Base-by-base conservation (phyloP, 1,140 invertebrate genomes). In the Matsumurasca onukii region DNA sequence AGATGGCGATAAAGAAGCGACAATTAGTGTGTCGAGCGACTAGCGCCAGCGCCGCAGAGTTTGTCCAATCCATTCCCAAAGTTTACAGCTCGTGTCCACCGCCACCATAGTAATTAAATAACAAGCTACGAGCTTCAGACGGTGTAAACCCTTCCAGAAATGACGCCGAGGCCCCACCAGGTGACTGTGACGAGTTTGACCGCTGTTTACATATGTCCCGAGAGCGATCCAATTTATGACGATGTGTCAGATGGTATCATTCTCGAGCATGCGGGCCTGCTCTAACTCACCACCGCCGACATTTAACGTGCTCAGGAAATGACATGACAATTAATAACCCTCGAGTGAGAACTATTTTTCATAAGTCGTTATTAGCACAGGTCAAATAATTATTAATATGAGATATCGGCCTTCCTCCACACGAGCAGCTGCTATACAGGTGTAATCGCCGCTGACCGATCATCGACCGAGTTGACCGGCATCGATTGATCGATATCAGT, bases 331-430 rank as follows among this genome's bases (percentile, higher is more conserved):
- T 59, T 59, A 59, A 59, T 59, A 59, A 59, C 15, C 24, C 24
- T 15, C 25, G 64, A 39, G 64, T 49, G 64, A 66, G 64, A 49
- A 66, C 64, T 66, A 66, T 66, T 66, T 34, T 34, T 66, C 64
- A 48, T 49, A 49, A 34, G 2, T 62, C 30, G 64, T 66, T 66
- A 49, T 66, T 66, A 66, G 64, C 34, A 34, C 59, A 49, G 48
- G 48, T 45, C 48, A 20, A 66, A 66, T 66, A 34, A 66, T 66
- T 66, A 48, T 66, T 66, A 66, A 66, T 66, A 49, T 66, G 29
- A 66, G 25, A 25, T 34, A 66, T 45, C 25, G 64, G 30, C 17
- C 39, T 31, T 45, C 25, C 22, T 12, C 34, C 13, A 30, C 13
- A 30, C 48, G 13, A 45, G 5, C 64, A 66, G 34, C 64, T 66